Conservation (phyloP, 2,113 vertebrate species). For the Malurus melanocephalus region DNA sequence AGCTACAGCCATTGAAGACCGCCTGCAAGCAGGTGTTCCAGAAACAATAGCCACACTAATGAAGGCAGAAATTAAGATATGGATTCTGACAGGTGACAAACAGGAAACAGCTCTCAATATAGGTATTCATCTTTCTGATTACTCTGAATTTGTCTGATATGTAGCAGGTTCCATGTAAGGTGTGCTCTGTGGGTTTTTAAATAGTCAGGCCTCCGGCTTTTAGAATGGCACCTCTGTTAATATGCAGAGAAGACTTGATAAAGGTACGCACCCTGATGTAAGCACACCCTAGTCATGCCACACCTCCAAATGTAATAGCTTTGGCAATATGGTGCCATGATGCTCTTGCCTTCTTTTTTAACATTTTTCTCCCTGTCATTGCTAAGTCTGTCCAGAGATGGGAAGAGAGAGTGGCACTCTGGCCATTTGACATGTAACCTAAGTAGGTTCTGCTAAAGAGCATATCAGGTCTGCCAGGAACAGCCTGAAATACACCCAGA, state of each 20-base stretch:
- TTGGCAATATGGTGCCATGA: neutral
- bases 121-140: constrained; percentile 68
- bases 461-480: neutral
- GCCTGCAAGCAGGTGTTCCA: constrained; percentile 91
- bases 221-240: neutral
- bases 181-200: neutral
- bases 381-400: neutral
- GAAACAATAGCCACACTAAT: constrained; percentile 93
- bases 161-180: neutral
- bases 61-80: constrained; percentile 94
- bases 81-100: constrained; percentile 96
- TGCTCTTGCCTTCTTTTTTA: neutral
- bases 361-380: neutral
- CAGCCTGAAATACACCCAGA: neutral
- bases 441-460: neutral
- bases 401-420: neutral
- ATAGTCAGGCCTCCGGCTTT: neutral
- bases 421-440: neutral
- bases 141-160: neutral
- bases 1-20: constrained; percentile 95
- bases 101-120: constrained; percentile 97
- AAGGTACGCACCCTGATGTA: neutral
- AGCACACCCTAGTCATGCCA: neutral
- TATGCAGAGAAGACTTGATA: neutral
- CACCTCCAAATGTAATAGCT: neutral